phyloP scores from a whole-genome alignment of 2,113 vertebrate genomes.

The Garra rufa region DNA sequence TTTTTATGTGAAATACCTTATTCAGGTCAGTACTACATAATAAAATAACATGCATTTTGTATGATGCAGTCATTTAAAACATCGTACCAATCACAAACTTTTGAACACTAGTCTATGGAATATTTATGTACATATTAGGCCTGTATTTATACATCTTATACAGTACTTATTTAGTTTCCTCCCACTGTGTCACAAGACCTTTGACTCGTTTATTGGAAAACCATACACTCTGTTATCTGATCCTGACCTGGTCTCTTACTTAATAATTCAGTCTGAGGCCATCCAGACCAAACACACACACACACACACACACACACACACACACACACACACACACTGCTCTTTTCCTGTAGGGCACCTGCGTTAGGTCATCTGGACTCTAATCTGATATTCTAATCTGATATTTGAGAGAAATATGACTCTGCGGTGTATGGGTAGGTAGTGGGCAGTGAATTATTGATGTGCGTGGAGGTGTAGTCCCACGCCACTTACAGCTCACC shows the following conservation, averaged over 20 bases:
- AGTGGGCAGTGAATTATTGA: constrained; percentile 68
- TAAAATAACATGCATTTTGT: too few species aligned
- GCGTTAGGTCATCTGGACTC: constrained; percentile 66
- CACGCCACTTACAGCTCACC: constrained; percentile 56
- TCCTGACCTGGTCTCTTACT: constrained; percentile 54
- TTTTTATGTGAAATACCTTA: too few species aligned
- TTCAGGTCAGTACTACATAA: too few species aligned
- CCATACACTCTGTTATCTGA: constrained; percentile 55
- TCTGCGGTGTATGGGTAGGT: constrained; percentile 60
- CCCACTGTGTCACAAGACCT: not conserved
- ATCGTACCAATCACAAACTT: not conserved
- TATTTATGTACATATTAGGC: not conserved
- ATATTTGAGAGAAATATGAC: constrained; percentile 73
- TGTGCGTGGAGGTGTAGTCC: constrained; percentile 47
- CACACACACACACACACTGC: constrained; percentile 51
- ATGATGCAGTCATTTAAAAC: too few species aligned
- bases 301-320: constrained; percentile 54
- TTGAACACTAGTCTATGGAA: not conserved
- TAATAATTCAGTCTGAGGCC: constrained; percentile 70
- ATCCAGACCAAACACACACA: constrained; percentile 46
- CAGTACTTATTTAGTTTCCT: not conserved
- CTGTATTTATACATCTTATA: not conserved
- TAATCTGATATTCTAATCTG: constrained; percentile 69
- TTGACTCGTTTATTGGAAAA: constrained; percentile 28
- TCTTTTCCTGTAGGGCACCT: constrained; percentile 57